These are phyloP conservation scores for Heteromyza rotundicornis DNA, from an alignment of 2,888 invertebrate species.

Conservation along the genomic window DNA sequence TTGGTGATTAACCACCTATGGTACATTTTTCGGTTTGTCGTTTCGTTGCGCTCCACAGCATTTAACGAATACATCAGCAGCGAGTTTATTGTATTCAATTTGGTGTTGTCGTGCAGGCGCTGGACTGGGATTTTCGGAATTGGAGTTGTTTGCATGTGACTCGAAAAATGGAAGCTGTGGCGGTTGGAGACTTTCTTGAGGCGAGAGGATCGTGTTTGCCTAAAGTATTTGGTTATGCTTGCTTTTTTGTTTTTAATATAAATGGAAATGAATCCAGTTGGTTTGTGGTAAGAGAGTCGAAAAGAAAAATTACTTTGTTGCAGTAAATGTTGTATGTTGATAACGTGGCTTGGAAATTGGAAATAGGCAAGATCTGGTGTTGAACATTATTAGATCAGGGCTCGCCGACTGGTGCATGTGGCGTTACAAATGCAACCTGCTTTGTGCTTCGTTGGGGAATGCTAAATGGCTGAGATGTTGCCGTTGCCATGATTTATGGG, in stretches of 20 bases:
- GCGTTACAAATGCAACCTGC: constrained; percentile 29
- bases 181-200: too few species aligned
- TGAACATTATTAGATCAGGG: constrained; percentile 11
- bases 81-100: constrained; percentile 14
- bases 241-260: constrained; percentile 8
- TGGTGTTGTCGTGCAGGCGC: constrained; percentile 15
- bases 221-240: too few species aligned
- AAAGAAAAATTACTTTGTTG: too few species aligned
- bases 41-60: not conserved
- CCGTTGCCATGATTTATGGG: constrained; percentile 31
- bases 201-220: not conserved
- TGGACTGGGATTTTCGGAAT: not conserved
- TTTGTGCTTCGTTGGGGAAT: constrained; percentile 29
- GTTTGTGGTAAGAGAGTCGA: too few species aligned
- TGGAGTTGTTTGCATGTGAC: not conserved
- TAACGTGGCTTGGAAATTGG: too few species aligned
- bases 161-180: too few species aligned
- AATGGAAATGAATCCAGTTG: constrained; percentile 9
- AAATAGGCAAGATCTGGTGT: not conserved
- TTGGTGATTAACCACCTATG: constrained; percentile 61
- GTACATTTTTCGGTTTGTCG: constrained; percentile 28
- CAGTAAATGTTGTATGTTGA: too few species aligned
- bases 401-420: constrained; percentile 2
- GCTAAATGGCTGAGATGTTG: constrained; percentile 33
- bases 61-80: too few species aligned